These are phyloP conservation scores for Channallabes apus DNA, from an alignment of 2,797 vertebrate species.

Conservation along the genomic window DNA sequence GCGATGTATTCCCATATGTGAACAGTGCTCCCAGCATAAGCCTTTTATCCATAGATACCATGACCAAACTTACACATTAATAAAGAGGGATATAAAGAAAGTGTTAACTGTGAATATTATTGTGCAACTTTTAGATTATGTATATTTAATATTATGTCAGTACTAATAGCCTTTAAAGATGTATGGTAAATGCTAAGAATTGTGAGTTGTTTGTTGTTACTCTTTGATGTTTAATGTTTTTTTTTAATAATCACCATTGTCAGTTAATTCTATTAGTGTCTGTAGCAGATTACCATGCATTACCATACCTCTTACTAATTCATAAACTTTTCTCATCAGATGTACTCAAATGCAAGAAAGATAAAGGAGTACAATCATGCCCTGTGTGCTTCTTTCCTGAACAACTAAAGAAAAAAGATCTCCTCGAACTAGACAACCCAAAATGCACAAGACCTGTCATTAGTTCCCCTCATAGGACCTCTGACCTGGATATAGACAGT, in stretches of 20 bases:
- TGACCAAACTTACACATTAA: background rate
- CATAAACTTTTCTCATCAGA: constrained; percentile 65
- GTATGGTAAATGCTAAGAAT: background rate
- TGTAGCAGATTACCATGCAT: background rate
- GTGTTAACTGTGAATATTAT: background rate
- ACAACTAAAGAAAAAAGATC: constrained; percentile 69
- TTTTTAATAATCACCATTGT: background rate
- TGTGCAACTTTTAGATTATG: background rate
- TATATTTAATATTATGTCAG: background rate
- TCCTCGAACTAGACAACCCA: constrained; percentile 71
- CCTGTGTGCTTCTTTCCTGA: constrained; percentile 78
- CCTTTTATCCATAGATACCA: background rate
- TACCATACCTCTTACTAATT: background rate
- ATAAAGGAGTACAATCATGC: constrained; percentile 84
- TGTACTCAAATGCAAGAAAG: constrained; percentile 86
- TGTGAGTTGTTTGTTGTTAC: background rate
- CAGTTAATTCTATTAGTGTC: background rate
- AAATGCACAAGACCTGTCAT: constrained; percentile 80
- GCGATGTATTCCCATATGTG: background rate
- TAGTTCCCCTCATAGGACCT: constrained; percentile 65
- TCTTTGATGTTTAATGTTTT: background rate
- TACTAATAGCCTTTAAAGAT: background rate
- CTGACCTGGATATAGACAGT: constrained; percentile 57
- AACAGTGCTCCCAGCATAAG: background rate
- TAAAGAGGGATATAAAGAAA: background rate